phyloP scores from a whole-genome alignment of 2,797 vertebrate genomes.

The Syngnathus rostellatus region DNA sequence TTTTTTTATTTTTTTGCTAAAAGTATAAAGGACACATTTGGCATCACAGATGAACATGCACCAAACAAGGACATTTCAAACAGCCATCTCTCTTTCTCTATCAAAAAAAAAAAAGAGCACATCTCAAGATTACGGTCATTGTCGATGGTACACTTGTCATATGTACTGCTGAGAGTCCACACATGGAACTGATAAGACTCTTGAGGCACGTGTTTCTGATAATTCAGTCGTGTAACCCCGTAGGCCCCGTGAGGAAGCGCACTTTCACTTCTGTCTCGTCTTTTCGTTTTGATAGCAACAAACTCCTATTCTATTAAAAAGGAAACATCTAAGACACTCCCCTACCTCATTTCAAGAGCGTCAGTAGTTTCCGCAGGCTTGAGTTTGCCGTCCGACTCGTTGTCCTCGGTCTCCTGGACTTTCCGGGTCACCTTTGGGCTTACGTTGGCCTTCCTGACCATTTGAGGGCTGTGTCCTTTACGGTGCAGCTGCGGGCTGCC shows the following conservation, averaged over 20 bases:
- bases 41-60: slow-evolving; percentile 46
- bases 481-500: slow-evolving; percentile 85
- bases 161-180: slow-evolving; percentile 20
- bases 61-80: not conserved
- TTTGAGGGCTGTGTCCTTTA: slow-evolving; percentile 82
- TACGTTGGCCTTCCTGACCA: slow-evolving; percentile 61
- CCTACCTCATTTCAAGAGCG: slow-evolving; percentile 67
- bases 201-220: slow-evolving; percentile 15
- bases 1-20: slow-evolving; percentile 10
- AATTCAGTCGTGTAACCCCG: not conserved
- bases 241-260: slow-evolving; percentile 9
- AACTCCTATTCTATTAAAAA: slow-evolving; percentile 25
- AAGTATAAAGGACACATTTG: slow-evolving; percentile 27
- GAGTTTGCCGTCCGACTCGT: slow-evolving; percentile 47
- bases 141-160: no score
- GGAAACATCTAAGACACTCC: slow-evolving; percentile 12
- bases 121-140: not conserved
- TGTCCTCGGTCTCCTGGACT: slow-evolving; percentile 61
- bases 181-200: slow-evolving; percentile 33
- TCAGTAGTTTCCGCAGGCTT: slow-evolving; percentile 59
- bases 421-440: slow-evolving; percentile 75
- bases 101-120: not conserved
- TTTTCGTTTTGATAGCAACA: slow-evolving; percentile 18
- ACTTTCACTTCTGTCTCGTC: not conserved
- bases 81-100: no score